Evolutionary conservation across 2,797 vertebrate genomes (phyloP).

Genomic region (Numenius phaeopus): DNA sequence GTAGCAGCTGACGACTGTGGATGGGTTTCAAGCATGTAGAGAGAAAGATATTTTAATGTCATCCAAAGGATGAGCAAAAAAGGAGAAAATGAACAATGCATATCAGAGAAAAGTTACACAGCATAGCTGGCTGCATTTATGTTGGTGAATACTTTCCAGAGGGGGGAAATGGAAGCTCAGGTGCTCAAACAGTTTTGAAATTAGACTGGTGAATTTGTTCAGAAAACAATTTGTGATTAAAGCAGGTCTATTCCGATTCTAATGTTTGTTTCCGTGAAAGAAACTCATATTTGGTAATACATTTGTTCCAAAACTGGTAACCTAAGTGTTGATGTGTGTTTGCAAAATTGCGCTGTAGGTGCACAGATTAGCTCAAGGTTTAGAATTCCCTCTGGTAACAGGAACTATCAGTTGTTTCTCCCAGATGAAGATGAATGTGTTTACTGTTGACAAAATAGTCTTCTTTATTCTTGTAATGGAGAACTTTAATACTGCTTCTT

Average conservation of each 20-base stretch:
- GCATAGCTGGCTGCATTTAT: neutral
- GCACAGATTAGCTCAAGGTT: neutral
- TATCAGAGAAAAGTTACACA: neutral
- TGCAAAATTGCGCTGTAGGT: neutral
- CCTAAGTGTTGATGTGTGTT: neutral
- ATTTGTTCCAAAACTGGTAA: neutral
- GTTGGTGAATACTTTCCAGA: neutral
- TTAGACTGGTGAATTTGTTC: slow-evolving; percentile 30
- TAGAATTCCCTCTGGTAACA: neutral
- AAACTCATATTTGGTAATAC: neutral
- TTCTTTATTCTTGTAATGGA: neutral
- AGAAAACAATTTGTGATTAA: slow-evolving; percentile 24
- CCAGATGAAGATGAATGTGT: slow-evolving; percentile 8
- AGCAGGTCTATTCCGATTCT: neutral
- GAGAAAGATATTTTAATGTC: neutral
- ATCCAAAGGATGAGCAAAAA: neutral
- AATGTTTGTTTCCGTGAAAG: neutral
- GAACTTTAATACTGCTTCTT: slow-evolving; percentile 16
- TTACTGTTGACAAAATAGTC: slow-evolving; percentile 21
- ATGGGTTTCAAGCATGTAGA: neutral
- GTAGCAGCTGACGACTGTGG: neutral
- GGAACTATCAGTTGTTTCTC: neutral
- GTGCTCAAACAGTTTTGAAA: slow-evolving; percentile 47
- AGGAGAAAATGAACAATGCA: neutral
- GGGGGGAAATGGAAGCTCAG: slow-evolving; percentile 33